Evolutionary conservation across 2,888 invertebrate species (phyloP), one percentile per base, ranked within the genome.

Genomic region (Balanococcus diminutus): DNA sequence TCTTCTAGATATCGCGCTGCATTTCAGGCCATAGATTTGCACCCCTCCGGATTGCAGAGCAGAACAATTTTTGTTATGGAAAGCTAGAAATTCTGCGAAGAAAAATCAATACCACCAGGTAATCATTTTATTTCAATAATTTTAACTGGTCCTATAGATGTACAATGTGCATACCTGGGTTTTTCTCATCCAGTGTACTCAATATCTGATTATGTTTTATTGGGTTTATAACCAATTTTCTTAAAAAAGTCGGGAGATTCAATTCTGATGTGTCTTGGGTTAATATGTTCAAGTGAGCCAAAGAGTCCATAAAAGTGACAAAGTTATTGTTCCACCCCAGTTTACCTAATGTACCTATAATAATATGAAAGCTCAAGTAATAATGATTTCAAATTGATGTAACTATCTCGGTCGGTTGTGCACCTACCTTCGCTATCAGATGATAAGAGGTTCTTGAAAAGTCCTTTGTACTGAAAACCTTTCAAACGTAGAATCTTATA

Each of bases 1-100:
- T 79, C 92, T 92, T 88, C 93, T 92, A 0, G 94, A 92, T 56
- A 96, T 95, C 0, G 94, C 92, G 86, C 93, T 94, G 0, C 95
- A 95, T 88, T 94, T 93, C 0, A 96, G 90, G 2, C 96, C 96
- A 84, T 93, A 92, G 8, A 96, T 91, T 90, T 95, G 94, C 0
- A 96, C 93, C 86, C 95, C 95, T 75, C 95, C 96, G 86, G 94
- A 92, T 87, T 93, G 92, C 87, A 91, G 89, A 0, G 90, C 87
- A 16, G 90, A 91, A 42, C 92, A 91, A 0, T 90, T 88, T 32
- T 89, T 89, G 87, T 91, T 89, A 2, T 90, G 88, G 42, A 88
- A 88, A 0, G 91, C 90, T 0, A 90, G 89, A 9, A 91, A 87
- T 75, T 89, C 91, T 91, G 32, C n/a, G n/a, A n/a, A n/a, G n/a